Percentiles rank a stretch among this genome's conserved stretches.
Evolutionary conservation across 2,888 invertebrate species (phyloP).

Genomic region (Schrankia costaestrigalis): DNA sequence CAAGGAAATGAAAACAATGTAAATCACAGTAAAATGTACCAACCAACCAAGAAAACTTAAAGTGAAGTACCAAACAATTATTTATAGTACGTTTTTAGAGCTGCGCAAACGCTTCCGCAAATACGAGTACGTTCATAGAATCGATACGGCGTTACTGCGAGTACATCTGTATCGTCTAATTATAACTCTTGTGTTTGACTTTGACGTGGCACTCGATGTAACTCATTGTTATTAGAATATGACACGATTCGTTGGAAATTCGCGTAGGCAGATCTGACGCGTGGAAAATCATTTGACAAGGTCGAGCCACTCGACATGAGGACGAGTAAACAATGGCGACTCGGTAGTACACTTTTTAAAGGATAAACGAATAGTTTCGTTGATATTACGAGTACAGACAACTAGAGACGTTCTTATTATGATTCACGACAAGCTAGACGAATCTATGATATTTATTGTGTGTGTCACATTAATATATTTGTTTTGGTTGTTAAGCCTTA

Average conservation of each 20-base stretch:
- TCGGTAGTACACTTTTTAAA: constrained; percentile 13
- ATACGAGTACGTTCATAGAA: constrained; percentile 32
- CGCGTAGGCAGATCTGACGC: constrained; percentile 41
- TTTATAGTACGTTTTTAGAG: constrained; percentile 30
- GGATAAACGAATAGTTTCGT: constrained; percentile 18
- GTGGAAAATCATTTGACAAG: constrained; percentile 45
- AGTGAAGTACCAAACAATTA: constrained; percentile 23
- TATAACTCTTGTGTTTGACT: constrained; percentile 35
- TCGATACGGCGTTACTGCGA: constrained; percentile 21
- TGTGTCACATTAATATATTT: too few relatives aligned
- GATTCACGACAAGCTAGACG: not conserved
- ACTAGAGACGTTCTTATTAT: not conserved
- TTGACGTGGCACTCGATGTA: constrained; percentile 35
- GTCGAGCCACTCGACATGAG: constrained; percentile 29
- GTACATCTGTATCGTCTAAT: constrained; percentile 36
- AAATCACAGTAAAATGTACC: constrained; percentile 13
- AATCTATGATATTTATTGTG: too few relatives aligned
- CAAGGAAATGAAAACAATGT: not conserved
- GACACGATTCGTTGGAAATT: constrained; percentile 44
- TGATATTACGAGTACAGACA: not conserved
- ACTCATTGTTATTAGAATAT: constrained; percentile 41
- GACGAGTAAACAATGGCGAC: constrained; percentile 14
- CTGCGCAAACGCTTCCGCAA: constrained; percentile 33
- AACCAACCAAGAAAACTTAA: constrained; percentile 20
- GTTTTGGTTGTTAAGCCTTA: too few relatives aligned